Base-by-base conservation (phyloP, 2,113 vertebrate genomes). In the Pelmatolapia mariae region DNA sequence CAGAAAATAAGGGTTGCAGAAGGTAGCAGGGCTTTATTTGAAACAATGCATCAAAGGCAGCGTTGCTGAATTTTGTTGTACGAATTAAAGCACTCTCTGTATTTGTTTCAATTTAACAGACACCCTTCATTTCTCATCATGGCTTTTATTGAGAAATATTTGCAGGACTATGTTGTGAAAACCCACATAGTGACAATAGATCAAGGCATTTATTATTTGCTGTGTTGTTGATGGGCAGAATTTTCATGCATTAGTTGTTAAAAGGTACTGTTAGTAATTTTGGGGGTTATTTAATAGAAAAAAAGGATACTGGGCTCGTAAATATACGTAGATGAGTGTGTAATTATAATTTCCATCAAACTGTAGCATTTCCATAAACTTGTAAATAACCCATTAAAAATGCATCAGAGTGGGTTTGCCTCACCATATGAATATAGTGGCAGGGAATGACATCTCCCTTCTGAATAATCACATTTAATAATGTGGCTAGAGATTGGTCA, bases 201-300 rank as follows among this genome's bases (percentile, higher is more conserved):
- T 0, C 24, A 3, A 47, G 8, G 9, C 4, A 19, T 76, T 76
- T 47, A 5, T 76, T 47, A 3, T 76, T 29, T 47, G 40, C 24
- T 76, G 24, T 18, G 22, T 76, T 47, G 68, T 29, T 45, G 15
- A 47, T 47, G 15, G 22, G 40, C 6, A 76, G 15, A 12, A 29
- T 76, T 47, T 29, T 10, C 24, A 47, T 26, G 24, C 68, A 76
- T 19, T 4, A 16, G 33, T 66, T 66, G 33, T 38, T 66, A 38
- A 66, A 36, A 66, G 61, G 6, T n/a, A 36, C 3, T 1, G 31
- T 66, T 66, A 0, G 61, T 1, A 12, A n/a, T 66, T 66, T 12
- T 8, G 18, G 61, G 31, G 31, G 18, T 36, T 36, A 1, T n/a
- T 36, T 66, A n/a, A 66, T 12, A 66, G 31, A 1, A n/a, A 36